phyloP scores from a whole-genome alignment of 2,797 vertebrate species.

The Catostomus latipinnis region DNA sequence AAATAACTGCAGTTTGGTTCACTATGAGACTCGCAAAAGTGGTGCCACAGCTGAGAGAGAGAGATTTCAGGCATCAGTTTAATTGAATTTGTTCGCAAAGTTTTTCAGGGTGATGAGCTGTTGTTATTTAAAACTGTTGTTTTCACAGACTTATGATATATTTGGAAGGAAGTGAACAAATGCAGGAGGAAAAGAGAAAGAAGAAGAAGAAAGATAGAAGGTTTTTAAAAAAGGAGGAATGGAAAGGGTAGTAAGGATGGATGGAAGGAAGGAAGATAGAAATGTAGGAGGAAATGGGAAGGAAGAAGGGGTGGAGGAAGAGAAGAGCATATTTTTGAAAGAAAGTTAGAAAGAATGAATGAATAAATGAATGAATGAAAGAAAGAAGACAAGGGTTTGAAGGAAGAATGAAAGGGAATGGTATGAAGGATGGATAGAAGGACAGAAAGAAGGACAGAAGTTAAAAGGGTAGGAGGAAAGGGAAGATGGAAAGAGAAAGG shows the following conservation, averaged over 20 bases:
- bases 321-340: too few species aligned
- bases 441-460: too few species aligned
- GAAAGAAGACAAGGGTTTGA: background rate
- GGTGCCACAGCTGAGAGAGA: background rate
- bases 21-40: background rate
- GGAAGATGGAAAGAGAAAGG: too few species aligned
- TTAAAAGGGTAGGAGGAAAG: too few species aligned
- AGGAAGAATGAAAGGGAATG: background rate
- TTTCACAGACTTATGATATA: too few species aligned
- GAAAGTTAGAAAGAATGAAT: too few species aligned
- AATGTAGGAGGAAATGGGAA: background rate
- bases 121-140: background rate
- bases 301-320: too few species aligned
- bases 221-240: too few species aligned
- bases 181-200: too few species aligned
- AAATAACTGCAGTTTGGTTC: background rate
- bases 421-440: background rate
- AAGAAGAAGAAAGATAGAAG: too few species aligned
- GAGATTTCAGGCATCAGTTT: conserved; percentile 17
- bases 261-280: background rate
- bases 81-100: conserved; percentile 5
- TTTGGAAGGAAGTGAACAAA: background rate
- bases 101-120: background rate
- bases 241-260: too few species aligned
- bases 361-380: too few species aligned